Evolutionary conservation across 2,888 invertebrate genomes (phyloP), one percentile per base, ranked within the genome.

Genomic region (Microctonus aethiopoides): DNA sequence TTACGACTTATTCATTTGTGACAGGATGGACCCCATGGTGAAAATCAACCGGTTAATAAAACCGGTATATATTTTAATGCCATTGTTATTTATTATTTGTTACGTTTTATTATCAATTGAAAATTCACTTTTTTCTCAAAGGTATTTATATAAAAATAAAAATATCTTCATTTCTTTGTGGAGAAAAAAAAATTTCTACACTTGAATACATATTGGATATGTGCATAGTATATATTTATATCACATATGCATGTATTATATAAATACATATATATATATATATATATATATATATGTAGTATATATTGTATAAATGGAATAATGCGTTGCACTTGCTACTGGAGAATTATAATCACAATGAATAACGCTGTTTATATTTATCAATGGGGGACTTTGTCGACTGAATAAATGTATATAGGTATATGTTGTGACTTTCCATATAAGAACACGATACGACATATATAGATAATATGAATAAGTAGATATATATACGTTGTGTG

Each of bases 341-440:
- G 22, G 22, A 60, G 39, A 34, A 32, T 60, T 60, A 34, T 57
- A 39, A 39, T 34, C 60, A 36, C 36, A 34, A 22, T 39, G 60
- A 60, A 60, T 60, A 60, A 39, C 60, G 34, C 46, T 39, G 46
- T 62, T 62, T 46, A 62, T 62, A 20, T 62, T 62, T 62, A 62
- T 62, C 62, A 62, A 62, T 62, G 29, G 62, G 62, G 62, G 62
- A 46, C 46, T 46, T 26, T 62, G 24, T 62, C 26, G 20, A 24
- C 60, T 36, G 60, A 24, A 22, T 16, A 20, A n/a, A 46, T 46
- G 16, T 46, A n/a, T 46, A n/a, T 46, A 46, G 16, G 20, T 16
- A 9, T 16, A 46, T 7, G 16, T 4, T 0, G 16, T 16, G 46
- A 13, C 39, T 5, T 39, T 11, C 41, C 41, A n/a, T 41, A 46